Evolutionary conservation across 2,888 invertebrate genomes (phyloP), one percentile per base, ranked within the genome.

Genomic region (Drosophila meridiana): DNA sequence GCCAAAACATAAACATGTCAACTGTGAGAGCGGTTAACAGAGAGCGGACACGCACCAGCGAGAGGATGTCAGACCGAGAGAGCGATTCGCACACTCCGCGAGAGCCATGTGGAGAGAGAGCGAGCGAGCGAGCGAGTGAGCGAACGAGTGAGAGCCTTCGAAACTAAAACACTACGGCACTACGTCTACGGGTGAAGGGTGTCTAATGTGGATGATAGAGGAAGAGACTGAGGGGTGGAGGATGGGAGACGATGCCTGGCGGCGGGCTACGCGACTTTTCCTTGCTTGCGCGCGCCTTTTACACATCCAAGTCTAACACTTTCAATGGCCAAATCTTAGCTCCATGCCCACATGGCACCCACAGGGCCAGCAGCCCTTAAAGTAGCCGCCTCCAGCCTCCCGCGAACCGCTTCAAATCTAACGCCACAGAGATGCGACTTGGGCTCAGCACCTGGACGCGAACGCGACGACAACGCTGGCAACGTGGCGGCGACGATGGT

Each of bases 1-100:
- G 85, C 85, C 85, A 86, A 86, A 86, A 86, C 85, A 88, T 86
- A 86, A 86, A 86, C 85, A 86, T 86, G 88, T 88, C 85, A 88
- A 80, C 60, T 65, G 55, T 28, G 66, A 76, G 78, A 72, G 70
- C 64, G 69, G 40, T 64, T 68, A 57, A 71, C 58, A 47, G 74
- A 69, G 70, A 76, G 80, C 65, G 66, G 48, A 53, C 60, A 56
- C 60, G 68, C 66, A 70, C 61, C 48, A 65, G 67, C 67, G 69
- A 45, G 78, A 65, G 67, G 45, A 57, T 34, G 65, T 66, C 57
- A 67, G 58, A 36, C 45, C 43, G 63, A 62, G 60, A 53, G 64
- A 63, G 65, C 55, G 65, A 66, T 61, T 68, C 61, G 58, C 64
- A 50, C 62, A 52, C 69, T 13, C 47, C 60, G 67, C 36, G 67